These are phyloP conservation scores for Ectemnius cavifrons DNA, from an alignment of 2,888 invertebrate species.

Conservation along the genomic window DNA sequence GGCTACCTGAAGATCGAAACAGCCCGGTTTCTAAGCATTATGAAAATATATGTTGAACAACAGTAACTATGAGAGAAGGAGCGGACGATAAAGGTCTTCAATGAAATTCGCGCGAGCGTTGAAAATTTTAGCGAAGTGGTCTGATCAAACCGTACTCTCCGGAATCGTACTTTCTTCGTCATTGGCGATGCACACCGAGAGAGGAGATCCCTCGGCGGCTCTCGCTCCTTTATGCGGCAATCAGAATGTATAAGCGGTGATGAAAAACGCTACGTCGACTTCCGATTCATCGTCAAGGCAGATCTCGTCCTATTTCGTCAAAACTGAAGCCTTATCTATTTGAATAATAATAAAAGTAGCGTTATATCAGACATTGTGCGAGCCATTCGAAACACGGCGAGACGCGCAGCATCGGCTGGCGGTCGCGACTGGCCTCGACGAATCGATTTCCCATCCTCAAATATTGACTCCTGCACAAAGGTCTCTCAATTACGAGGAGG, in stretches of 20 bases:
- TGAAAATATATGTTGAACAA: constrained; percentile 9
- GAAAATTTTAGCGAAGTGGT: background rate
- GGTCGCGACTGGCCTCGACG: constrained; percentile 27
- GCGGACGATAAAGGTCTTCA: constrained; percentile 2
- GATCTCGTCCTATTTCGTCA: constrained; percentile 70
- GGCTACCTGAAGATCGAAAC: constrained; percentile 2
- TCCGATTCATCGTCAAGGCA: constrained; percentile 60
- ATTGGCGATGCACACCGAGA: background rate
- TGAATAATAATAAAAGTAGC: constrained; percentile 72
- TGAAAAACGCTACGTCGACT: constrained; percentile 41
- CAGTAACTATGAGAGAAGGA: constrained; percentile 4
- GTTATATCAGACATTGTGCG: constrained; percentile 67
- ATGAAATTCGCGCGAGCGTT: constrained; percentile 5
- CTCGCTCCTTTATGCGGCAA: background rate
- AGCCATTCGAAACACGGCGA: constrained; percentile 60
- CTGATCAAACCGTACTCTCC: constrained; percentile 9
- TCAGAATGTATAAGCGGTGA: background rate
- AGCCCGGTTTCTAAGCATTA: constrained; percentile 8
- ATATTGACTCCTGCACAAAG: constrained; percentile 1
- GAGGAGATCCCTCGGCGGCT: background rate
- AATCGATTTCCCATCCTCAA: constrained; percentile 26
- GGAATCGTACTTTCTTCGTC: constrained; percentile 10
- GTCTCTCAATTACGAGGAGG: constrained; percentile 17
- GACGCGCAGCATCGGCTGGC: constrained; percentile 38
- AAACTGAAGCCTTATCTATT: constrained; percentile 73